phyloP scores from a whole-genome alignment of 2,888 invertebrate species.

The Agriopis marginaria region DNA sequence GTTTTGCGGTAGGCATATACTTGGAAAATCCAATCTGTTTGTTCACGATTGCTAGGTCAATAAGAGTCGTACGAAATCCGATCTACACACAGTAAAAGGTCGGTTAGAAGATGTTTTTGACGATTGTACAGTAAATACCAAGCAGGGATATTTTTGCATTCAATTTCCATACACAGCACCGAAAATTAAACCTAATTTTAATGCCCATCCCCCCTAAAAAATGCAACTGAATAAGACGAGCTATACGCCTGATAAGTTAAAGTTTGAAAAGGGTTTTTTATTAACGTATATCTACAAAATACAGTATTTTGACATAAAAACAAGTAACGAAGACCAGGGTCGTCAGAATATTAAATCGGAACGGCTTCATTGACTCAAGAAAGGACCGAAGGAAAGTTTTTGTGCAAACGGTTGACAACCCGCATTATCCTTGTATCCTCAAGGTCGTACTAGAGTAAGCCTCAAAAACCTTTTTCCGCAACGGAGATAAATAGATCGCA shows the following conservation, averaged over 20 bases:
- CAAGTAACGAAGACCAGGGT: constrained; percentile 6
- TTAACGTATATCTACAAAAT: neutral
- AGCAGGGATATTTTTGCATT: too few species aligned
- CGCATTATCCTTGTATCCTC: constrained; percentile 19
- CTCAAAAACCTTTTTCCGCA: constrained; percentile 4
- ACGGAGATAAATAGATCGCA: constrained; percentile 10
- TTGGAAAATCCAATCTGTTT: neutral
- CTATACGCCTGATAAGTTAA: too few species aligned
- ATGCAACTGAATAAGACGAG: too few species aligned
- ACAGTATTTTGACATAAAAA: constrained; percentile 2
- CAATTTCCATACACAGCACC: too few species aligned
- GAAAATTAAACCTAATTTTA: too few species aligned
- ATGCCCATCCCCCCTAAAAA: too few species aligned
- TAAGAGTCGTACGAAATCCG: too few species aligned
- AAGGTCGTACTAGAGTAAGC: constrained; percentile 13
- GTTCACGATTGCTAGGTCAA: neutral
- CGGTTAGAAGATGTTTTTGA: too few species aligned
- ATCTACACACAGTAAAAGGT: too few species aligned
- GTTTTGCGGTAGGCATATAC: too few species aligned
- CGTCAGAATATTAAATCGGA: constrained; percentile 20
- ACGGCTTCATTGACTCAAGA: constrained; percentile 9
- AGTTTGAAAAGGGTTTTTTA: neutral
- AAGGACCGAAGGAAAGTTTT: constrained; percentile 20
- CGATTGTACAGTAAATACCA: too few species aligned
- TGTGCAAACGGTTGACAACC: constrained; percentile 14